A percentile compares a stretch with the other conserved stretches of the same genome.
phyloP scores from a whole-genome alignment of 2,888 invertebrate genomes.

The Nomada ferruginata region DNA sequence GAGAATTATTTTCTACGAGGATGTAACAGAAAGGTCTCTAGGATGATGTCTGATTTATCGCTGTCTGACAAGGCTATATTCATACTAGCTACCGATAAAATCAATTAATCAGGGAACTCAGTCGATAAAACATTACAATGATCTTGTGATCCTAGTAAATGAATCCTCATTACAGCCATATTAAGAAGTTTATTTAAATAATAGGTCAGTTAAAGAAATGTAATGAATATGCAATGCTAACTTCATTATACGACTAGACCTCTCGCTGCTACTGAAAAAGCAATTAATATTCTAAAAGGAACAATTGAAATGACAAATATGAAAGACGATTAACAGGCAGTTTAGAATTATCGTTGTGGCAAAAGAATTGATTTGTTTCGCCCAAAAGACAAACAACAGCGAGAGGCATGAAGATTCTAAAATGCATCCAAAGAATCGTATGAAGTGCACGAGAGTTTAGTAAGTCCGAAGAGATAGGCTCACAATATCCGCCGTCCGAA shows the following conservation, averaged over 20 bases:
- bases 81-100: slow-evolving; percentile 63
- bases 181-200: neutral
- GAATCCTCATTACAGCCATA: slow-evolving; percentile 12
- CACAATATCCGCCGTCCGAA: slow-evolving; percentile 24
- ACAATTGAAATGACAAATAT: neutral
- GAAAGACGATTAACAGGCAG: neutral
- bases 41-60: slow-evolving; percentile 55
- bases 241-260: slow-evolving; percentile 1
- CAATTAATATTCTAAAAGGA: neutral
- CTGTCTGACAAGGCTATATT: slow-evolving; percentile 43
- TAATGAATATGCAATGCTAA: slow-evolving; percentile 31
- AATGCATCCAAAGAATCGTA: slow-evolving; percentile 11
- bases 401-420: slow-evolving; percentile 19
- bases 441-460: slow-evolving; percentile 52
- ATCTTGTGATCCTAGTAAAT: slow-evolving; percentile 22
- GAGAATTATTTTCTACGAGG: slow-evolving; percentile 41
- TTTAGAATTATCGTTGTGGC: neutral
- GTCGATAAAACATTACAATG: slow-evolving; percentile 53
- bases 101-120: slow-evolving; percentile 38
- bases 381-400: neutral
- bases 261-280: slow-evolving; percentile 24
- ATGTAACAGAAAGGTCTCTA: slow-evolving; percentile 40
- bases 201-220: slow-evolving; percentile 18
- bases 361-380: neutral
- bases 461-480: slow-evolving; percentile 50